phyloP scores from a whole-genome alignment of 2,797 vertebrate species.

The Taenioides sp. region DNA sequence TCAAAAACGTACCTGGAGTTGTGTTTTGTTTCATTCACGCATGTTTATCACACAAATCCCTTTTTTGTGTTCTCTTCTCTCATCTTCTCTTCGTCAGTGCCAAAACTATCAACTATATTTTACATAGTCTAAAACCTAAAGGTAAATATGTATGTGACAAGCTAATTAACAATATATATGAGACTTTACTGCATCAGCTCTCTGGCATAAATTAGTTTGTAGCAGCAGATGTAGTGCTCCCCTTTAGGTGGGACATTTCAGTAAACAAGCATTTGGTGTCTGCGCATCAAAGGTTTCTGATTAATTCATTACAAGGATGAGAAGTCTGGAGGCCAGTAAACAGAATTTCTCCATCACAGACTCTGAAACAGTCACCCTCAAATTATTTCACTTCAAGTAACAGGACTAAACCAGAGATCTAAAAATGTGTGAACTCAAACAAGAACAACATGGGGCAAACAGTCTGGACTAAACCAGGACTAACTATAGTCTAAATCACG shows the following conservation, averaged over 20 bases:
- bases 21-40: no score
- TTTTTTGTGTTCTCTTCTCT: no score
- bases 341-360: conserved; percentile 20
- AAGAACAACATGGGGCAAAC: background rate
- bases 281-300: conserved; percentile 32
- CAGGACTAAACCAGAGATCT: conserved; percentile 11
- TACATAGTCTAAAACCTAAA: no score
- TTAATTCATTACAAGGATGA: conserved; percentile 44
- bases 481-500: no score
- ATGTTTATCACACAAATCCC: no score
- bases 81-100: no score
- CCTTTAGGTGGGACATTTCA: conserved; percentile 25
- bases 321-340: conserved; percentile 38
- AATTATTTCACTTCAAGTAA: background rate
- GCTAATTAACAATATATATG: background rate
- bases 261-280: conserved; percentile 44
- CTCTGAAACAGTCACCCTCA: conserved; percentile 14
- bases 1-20: no score
- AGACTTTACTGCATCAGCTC: conserved; percentile 9
- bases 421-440: background rate
- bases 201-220: background rate
- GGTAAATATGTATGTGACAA: no score
- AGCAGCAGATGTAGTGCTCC: conserved; percentile 8
- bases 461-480: no score
- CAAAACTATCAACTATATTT: no score